These are phyloP conservation scores for Popillia japonica DNA, from an alignment of 1,140 invertebrate species.

Conservation along the genomic window DNA sequence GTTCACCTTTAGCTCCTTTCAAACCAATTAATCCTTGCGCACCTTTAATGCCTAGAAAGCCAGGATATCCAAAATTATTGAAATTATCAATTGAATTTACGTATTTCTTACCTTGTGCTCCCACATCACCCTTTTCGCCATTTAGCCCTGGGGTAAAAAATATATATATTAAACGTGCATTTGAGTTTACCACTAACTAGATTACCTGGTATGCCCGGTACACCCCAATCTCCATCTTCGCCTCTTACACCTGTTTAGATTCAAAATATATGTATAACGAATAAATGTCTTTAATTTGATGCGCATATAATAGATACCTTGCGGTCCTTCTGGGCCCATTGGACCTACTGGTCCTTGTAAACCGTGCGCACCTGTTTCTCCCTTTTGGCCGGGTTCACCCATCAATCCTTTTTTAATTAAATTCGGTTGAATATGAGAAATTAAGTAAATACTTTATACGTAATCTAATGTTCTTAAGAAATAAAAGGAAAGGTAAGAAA, in stretches of 20 bases:
- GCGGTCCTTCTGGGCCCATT: neutral
- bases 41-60: neutral
- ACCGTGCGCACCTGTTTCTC: neutral
- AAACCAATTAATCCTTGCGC: neutral
- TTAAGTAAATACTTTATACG: too few species aligned
- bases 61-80: too few species aligned
- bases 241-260: constrained; percentile 9
- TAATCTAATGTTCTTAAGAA: too few species aligned
- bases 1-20: neutral
- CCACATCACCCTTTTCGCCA: neutral
- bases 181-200: too few species aligned
- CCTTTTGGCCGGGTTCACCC: too few species aligned
- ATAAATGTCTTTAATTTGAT: neutral
- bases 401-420: too few species aligned
- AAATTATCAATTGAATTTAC: too few species aligned
- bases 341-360: neutral
- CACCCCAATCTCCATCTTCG: neutral
- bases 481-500: too few species aligned
- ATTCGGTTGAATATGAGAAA: too few species aligned
- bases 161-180: too few species aligned
- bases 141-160: neutral
- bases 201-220: constrained; percentile 5
- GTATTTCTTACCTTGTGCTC: neutral
- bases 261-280: neutral
- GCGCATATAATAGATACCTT: neutral